Base-by-base conservation (phyloP, 2,113 vertebrate species). In the Podarcis raffonei region DNA sequence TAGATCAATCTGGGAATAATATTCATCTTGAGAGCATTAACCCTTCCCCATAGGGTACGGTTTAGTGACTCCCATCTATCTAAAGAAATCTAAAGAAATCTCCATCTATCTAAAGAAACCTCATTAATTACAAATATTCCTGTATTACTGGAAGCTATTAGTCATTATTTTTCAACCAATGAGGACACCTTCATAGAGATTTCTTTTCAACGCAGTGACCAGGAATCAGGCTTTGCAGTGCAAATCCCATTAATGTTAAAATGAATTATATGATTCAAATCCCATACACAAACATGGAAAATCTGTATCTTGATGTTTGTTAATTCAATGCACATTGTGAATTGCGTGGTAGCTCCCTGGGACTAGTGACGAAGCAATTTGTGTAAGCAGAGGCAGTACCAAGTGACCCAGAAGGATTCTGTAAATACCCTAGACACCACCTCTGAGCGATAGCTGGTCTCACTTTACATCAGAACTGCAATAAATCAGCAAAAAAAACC, bases 201-300 rank as follows among this genome's bases (percentile, higher is more conserved):
- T 57, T 37, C 80, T 20, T 0, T 1, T 48, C 37, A 84, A 3
- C 0, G 6, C 65, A 35, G 65, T 57, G 42, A 30, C n/a, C 65
- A 37, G 1, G 2, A 35, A 76, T 37, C 7, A 15, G 39, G 27
- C 68, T 85, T 12, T 74, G 48, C 0, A 2, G 27, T 72, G 48
- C 0, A 2, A 30, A 68, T 90, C 27, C 75, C 62, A 23, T 91
- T 83, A 88, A 32, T 0, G 0, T 88, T 89, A 91, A 30, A 53
- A 27, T 85, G 72, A 91, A 32, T 86, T 89, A 37, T 7, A 6
- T 81, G 53, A 42, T 53, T 80, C 68, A 92, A 90, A 85, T 90
- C 82, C n/a, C 37, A 66, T 8, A 42, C n/a, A 83, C 42, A 39
- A 1, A 0, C 53, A 30, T 42, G 7, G 0, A 74, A 42, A 75